Base-by-base conservation (phyloP, 2,797 vertebrate species). In the Selene dorsalis region DNA sequence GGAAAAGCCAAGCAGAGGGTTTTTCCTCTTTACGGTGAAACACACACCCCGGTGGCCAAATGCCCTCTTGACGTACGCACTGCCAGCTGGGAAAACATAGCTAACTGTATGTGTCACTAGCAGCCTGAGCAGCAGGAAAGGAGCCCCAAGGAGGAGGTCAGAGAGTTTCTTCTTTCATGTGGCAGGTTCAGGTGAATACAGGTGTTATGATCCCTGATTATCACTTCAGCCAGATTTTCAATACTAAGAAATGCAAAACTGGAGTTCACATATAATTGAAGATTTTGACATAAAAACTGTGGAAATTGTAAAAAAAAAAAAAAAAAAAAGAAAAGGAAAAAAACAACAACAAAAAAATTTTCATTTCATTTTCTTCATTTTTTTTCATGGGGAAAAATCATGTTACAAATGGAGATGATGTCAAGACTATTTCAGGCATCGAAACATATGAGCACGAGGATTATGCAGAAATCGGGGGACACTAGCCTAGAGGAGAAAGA, bases 21-120 rank as follows among this genome's bases (percentile, higher is more conserved):
- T 90, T 84, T 92, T 91, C 88, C 86, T 78, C 75, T 85, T 71
- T 45, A 55, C 71, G 79, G 53, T 87, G 86, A 92, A 91, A 87
- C 76, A 67, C 85, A 86, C 70, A 86, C 69, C 73, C 77, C 20
- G 17, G 75, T 70, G 69, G 87, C 81, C 77, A 84, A 78, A 74
- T 83, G 78, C 77, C 84, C 80, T 86, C 77, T 83, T 92, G 89
- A 93, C 87, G 86, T 77, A 86, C 16, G 14, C 71, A 65, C 62
- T 79, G 83, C 81, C 93, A 94, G 91, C 93, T 95, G 91, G 87
- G 83, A 89, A 94, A 94, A 94, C 88, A 93, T 57, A 78, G 67
- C 75, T 30, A 13, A 66, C 62, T 61, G 68, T 38, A 38, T 73
- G 73, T 79, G 74, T 91, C 75, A 77, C 72, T 71, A 63, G 58